These are phyloP conservation scores for Crypturellus undulatus DNA, from an alignment of 2,113 vertebrate genomes.

Conservation along the genomic window DNA sequence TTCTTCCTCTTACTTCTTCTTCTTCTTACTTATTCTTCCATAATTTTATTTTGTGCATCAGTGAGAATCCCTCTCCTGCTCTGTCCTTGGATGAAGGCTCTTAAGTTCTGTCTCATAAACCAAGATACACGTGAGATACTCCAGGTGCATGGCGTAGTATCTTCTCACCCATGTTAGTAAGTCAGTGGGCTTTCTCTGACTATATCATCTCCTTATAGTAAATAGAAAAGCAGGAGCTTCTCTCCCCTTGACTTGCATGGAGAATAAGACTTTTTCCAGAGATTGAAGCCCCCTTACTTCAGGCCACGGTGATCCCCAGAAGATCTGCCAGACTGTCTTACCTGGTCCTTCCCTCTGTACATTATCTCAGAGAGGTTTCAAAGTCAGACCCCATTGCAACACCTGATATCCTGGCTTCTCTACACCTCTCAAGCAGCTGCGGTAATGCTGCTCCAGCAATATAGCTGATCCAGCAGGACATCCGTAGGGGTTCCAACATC, in stretches of 20 bases:
- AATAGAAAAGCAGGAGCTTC: not conserved
- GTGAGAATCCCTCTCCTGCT: not conserved
- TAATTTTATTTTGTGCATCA: not conserved
- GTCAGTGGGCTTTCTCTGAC: not conserved
- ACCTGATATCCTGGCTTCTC: not conserved
- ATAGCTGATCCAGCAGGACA: not conserved
- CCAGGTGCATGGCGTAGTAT: not conserved
- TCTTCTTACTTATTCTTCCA: not conserved
- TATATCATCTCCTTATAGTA: not conserved
- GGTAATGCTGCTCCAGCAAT: not conserved
- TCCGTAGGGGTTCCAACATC: not conserved
- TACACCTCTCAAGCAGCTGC: rapidly evolving
- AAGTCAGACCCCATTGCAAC: not conserved
- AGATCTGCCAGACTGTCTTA: not conserved
- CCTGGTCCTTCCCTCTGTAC: not conserved
- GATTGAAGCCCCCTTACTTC: not conserved
- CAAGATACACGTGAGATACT: not conserved
- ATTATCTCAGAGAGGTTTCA: not conserved
- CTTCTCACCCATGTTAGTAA: not conserved
- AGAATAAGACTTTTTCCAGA: not conserved
- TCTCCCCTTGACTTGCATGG: not conserved
- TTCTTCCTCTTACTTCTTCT: not conserved
- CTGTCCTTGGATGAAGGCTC: not conserved
- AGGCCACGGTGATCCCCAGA: not conserved
- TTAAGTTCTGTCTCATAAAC: not conserved